Evolutionary conservation across 2,797 vertebrate species (phyloP).

Genomic region (Etheostoma perlongum): DNA sequence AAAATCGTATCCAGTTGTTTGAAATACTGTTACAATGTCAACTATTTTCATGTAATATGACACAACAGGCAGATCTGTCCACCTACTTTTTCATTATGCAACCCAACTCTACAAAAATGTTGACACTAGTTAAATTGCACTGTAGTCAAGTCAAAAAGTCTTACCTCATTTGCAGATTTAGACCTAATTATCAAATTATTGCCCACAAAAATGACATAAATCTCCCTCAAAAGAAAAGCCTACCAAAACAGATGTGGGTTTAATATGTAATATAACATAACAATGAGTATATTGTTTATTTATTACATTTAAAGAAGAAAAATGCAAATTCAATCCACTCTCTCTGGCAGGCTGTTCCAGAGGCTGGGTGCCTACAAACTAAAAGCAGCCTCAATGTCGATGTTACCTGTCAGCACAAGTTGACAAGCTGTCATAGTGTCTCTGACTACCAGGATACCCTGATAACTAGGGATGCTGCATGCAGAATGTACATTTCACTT

Average conservation of each 20-base stretch:
- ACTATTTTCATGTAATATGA: background rate
- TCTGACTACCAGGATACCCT: conserved; percentile 39
- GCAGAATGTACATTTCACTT: conserved; percentile 23
- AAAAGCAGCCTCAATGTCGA: conserved; percentile 47
- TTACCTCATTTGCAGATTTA: background rate
- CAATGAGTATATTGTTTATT: background rate
- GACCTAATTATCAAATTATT: background rate
- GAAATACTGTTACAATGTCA: background rate
- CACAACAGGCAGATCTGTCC: conserved; percentile 12
- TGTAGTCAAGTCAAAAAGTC: conserved; percentile 2
- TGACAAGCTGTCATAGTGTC: conserved; percentile 67
- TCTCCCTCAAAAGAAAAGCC: background rate
- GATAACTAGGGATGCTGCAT: conserved; percentile 43
- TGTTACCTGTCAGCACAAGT: conserved; percentile 69
- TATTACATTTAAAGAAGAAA: conserved; percentile 3
- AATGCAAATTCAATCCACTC: conserved; percentile 14
- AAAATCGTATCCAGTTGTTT: background rate
- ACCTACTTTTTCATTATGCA: background rate
- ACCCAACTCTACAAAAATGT: background rate
- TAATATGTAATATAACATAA: background rate
- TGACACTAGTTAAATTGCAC: conserved; percentile 8
- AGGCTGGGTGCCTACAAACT: conserved; percentile 48
- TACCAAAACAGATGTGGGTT: conserved; percentile 1
- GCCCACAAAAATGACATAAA: background rate
- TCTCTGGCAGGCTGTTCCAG: conserved; percentile 39